Percentiles rank a stretch among this genome's conserved stretches.
These are phyloP conservation scores for Rhimphoctona megacephalus DNA, from an alignment of 2,888 invertebrate species.

Conservation along the genomic window DNA sequence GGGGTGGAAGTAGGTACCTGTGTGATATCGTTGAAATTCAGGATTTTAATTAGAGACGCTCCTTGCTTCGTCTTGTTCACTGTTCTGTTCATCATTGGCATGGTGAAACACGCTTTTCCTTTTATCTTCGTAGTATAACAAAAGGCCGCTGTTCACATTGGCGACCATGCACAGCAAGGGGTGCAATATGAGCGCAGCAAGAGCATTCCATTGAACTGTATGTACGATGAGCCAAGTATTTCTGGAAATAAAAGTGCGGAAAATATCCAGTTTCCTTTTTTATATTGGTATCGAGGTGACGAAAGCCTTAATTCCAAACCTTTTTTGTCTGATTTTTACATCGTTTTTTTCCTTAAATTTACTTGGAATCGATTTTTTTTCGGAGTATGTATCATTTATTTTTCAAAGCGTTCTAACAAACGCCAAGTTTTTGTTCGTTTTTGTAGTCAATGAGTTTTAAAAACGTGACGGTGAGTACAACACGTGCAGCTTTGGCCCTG, in stretches of 20 bases:
- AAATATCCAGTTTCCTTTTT: constrained; percentile 9
- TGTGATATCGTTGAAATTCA: constrained; percentile 46
- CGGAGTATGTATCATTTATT: neutral
- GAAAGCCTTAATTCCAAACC: neutral
- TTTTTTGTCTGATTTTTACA: neutral
- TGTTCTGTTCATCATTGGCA: constrained; percentile 52
- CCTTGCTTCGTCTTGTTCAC: constrained; percentile 46
- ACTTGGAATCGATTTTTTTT: neutral
- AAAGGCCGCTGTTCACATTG: constrained; percentile 41
- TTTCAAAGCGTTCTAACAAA: neutral
- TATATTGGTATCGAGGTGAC: neutral
- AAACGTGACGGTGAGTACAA: constrained; percentile 19
- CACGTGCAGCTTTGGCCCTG: constrained; percentile 43
- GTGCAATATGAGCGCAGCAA: constrained; percentile 59
- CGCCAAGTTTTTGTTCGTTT: neutral
- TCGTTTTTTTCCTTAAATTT: constrained; percentile 1
- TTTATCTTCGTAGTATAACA: constrained; percentile 56
- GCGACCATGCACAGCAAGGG: constrained; percentile 39
- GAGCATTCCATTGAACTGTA: constrained; percentile 45
- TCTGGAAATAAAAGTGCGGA: constrained; percentile 31
- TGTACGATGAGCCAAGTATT: constrained; percentile 38
- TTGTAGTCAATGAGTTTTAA: constrained; percentile 24
- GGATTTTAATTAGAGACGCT: constrained; percentile 69
- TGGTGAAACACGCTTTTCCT: constrained; percentile 41
- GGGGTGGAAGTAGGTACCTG: neutral